These are phyloP conservation scores for Prionace glauca DNA, from an alignment of 2,797 vertebrate species.

Conservation along the genomic window DNA sequence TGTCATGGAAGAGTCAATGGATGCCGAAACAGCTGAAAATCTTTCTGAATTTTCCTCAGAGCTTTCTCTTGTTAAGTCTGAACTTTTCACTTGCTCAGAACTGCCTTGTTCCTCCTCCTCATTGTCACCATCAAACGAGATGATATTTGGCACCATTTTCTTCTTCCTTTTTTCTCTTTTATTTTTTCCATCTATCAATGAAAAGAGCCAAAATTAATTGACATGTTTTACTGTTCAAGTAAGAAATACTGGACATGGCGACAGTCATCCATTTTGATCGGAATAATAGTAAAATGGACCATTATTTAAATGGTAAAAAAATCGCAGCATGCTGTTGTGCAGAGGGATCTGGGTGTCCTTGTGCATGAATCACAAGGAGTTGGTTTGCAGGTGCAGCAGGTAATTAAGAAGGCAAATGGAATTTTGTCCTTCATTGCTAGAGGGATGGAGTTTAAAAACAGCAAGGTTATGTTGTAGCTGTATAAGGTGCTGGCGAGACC, in stretches of 20 bases:
- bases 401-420: no score
- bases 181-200: constrained; percentile 69
- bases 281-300: no score
- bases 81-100: constrained; percentile 52
- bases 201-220: not conserved
- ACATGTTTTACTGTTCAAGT: not conserved
- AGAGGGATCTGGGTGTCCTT: no score
- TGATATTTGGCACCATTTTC: constrained; percentile 93
- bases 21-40: constrained; percentile 46
- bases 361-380: no score
- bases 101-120: constrained; percentile 60
- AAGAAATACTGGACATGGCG: not conserved
- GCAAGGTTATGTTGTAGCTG: no score
- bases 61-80: constrained; percentile 56
- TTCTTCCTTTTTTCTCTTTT: constrained; percentile 85
- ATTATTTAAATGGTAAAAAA: no score
- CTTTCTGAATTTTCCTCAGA: constrained; percentile 73
- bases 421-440: no score
- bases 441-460: no score
- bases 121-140: constrained; percentile 89
- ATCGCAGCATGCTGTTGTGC: no score
- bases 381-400: no score
- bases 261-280: not conserved
- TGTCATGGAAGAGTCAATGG: constrained; percentile 45
- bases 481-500: no score